Evolutionary conservation across 1,140 invertebrate species (phyloP).

Genomic region (Drosophila navojoa): DNA sequence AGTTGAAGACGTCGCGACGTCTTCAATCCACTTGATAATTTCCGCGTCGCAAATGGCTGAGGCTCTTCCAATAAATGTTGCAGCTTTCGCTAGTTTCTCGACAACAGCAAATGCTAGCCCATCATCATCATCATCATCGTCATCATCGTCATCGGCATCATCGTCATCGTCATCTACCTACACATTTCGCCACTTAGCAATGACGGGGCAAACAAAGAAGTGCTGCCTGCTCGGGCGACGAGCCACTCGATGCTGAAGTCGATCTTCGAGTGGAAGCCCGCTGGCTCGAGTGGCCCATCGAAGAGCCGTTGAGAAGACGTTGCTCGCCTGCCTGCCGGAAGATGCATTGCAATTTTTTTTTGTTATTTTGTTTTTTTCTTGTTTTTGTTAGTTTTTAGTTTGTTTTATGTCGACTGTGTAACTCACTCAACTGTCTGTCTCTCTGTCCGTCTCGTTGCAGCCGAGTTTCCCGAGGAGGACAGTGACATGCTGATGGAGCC

Average conservation of each 20-base stretch:
- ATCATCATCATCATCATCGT: neutral
- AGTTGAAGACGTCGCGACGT: no score
- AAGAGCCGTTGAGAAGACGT: neutral
- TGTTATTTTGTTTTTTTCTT: no score
- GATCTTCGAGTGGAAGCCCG: conserved; percentile 11
- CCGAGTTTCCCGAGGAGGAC: conserved; percentile 79
- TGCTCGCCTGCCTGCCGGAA: conserved; percentile 12
- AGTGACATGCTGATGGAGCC: conserved; percentile 83
- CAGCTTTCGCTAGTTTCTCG: conserved; percentile 38
- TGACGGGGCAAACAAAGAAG: conserved; percentile 1
- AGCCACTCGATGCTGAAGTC: conserved; percentile 13
- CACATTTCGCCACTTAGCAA: conserved; percentile 29
- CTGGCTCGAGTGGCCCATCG: conserved; percentile 5
- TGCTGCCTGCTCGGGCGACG: conserved; percentile 2
- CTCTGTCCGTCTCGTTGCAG: conserved; percentile 52
- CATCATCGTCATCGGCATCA: neutral
- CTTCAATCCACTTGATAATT: neutral
- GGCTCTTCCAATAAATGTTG: conserved; percentile 13
- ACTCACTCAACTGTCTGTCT: conserved; percentile 17
- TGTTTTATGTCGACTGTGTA: neutral
- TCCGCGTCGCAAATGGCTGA: conserved; percentile 2
- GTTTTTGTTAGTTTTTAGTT: neutral
- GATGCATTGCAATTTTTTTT: neutral
- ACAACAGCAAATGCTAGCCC: neutral
- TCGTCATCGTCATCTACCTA: conserved; percentile 14